Evolutionary conservation across 2,113 vertebrate species (phyloP).

Genomic region (Scophthalmus maximus): DNA sequence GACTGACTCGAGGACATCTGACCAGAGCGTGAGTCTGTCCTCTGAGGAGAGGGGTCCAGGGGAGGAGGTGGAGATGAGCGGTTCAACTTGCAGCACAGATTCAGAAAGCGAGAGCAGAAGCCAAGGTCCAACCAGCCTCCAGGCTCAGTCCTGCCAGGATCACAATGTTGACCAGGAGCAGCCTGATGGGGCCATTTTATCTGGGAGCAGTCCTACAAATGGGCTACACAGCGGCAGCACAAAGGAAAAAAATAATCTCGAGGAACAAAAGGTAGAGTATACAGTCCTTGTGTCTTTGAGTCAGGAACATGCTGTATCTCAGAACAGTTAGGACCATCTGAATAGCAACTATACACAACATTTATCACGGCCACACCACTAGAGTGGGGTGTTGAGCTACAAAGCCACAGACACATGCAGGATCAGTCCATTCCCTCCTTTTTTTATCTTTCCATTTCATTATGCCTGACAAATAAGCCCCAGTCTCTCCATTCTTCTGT

Average conservation of each 20-base stretch:
- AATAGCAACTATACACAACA: not conserved
- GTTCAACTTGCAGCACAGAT: slow-evolving; percentile 65
- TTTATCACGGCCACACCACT: slow-evolving; percentile 52
- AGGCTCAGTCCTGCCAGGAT: slow-evolving; percentile 35
- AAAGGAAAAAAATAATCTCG: slow-evolving; percentile 32
- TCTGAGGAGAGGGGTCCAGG: slow-evolving; percentile 50
- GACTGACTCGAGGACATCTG: slow-evolving; percentile 63
- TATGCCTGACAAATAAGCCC: slow-evolving; percentile 13
- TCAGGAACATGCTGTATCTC: not conserved
- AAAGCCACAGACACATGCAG: not conserved
- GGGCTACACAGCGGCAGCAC: slow-evolving; percentile 47
- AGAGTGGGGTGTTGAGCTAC: slow-evolving; percentile 73
- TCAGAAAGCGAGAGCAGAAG: slow-evolving; percentile 51
- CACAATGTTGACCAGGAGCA: slow-evolving; percentile 50
- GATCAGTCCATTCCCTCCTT: not conserved
- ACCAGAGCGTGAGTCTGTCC: slow-evolving; percentile 53
- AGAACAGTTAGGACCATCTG: not conserved
- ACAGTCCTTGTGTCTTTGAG: not conserved
- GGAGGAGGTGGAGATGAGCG: slow-evolving; percentile 45
- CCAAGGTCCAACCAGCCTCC: slow-evolving; percentile 14
- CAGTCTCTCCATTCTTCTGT: slow-evolving; percentile 34
- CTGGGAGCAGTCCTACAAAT: slow-evolving; percentile 46
- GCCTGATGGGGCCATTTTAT: slow-evolving; percentile 64
- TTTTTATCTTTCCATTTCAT: slow-evolving; percentile 19
- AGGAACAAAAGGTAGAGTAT: slow-evolving; percentile 70